Evolutionary conservation across 2,797 vertebrate genomes (phyloP), one percentile per base, ranked within the genome.

Genomic region (Rhincodon typus): DNA sequence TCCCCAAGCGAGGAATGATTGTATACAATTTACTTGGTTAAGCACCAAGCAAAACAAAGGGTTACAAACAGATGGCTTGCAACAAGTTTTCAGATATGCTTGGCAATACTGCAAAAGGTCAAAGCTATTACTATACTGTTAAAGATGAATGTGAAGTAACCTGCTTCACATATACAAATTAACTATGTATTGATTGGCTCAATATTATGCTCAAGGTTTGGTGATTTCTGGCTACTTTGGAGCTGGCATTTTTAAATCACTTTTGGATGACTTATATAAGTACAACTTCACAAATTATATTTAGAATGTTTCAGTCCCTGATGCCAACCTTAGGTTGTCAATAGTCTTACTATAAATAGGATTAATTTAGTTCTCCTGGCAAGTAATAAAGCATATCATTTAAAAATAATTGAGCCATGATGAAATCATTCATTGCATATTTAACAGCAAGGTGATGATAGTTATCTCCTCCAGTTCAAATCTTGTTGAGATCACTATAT

Each of bases 1-100:
- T 66, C 53, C 53, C 62, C 27, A 57, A n/a, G 30, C 30, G 34
- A 5, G 62, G 23, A 94, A 69, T 69, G 30, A 19, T 69, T 94
- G 2, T 21, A 4, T 67, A 38, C 15, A 93, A 13, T 93, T 90
- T 67, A 95, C 30, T 82, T 79, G 95, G 69, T 57, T 95, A 82
- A 86, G 38, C n/a, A 82, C 23, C 74, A 86, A 95, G 46, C 74
- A 67, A 95, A 46, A 82, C 69, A 95, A 79, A 86, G n/a, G 72
- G 74, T 57, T 66, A 95, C 50, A 53, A 84, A 95, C 30, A 95
- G n/a, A 95, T 95, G 95, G 57, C 34, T 79, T 84, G 77, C 23
- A 70, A 23, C 69, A 94, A 69, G 25, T 94, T 72, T 46, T 72
- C 23, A 30, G 67, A 72, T 50, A 30, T 23, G 4, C 38, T 94